These are phyloP conservation scores for Harpagifer antarcticus DNA, from an alignment of 2,797 vertebrate species.

Conservation along the genomic window DNA sequence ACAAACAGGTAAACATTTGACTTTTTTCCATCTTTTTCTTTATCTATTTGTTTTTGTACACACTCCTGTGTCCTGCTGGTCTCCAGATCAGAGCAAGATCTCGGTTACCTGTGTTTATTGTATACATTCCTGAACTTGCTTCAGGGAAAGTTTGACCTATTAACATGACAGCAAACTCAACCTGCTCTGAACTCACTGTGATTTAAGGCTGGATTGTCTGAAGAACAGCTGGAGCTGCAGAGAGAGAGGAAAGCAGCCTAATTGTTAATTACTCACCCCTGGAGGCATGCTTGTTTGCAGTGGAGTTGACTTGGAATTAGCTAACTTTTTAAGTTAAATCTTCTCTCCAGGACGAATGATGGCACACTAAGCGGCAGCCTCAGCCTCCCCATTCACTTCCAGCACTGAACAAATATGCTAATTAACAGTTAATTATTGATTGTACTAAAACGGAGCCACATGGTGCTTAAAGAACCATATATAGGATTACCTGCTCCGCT, in stretches of 20 bases:
- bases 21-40: neutral
- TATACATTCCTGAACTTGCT: slow-evolving; percentile 14
- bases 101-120: neutral
- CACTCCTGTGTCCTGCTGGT: neutral
- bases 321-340: slow-evolving; percentile 51
- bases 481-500: slow-evolving; percentile 34
- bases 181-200: slow-evolving; percentile 23
- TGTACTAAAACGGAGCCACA: slow-evolving; percentile 37
- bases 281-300: slow-evolving; percentile 54
- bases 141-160: slow-evolving; percentile 22
- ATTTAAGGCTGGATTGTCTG: slow-evolving; percentile 31
- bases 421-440: slow-evolving; percentile 50
- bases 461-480: slow-evolving; percentile 36
- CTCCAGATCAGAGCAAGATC: slow-evolving; percentile 30
- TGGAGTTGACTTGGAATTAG: slow-evolving; percentile 45
- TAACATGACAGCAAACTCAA: slow-evolving; percentile 13
- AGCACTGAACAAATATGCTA: slow-evolving; percentile 41
- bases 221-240: slow-evolving; percentile 35
- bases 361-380: slow-evolving; percentile 46
- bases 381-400: slow-evolving; percentile 28
- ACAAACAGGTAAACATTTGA: slow-evolving; percentile 63
- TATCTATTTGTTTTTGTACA: neutral
- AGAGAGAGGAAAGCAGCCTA: slow-evolving; percentile 26
- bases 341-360: slow-evolving; percentile 42
- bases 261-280: slow-evolving; percentile 53